Conservation (phyloP, 1,140 invertebrate genomes). For the Brachionus paranguensis region DNA sequence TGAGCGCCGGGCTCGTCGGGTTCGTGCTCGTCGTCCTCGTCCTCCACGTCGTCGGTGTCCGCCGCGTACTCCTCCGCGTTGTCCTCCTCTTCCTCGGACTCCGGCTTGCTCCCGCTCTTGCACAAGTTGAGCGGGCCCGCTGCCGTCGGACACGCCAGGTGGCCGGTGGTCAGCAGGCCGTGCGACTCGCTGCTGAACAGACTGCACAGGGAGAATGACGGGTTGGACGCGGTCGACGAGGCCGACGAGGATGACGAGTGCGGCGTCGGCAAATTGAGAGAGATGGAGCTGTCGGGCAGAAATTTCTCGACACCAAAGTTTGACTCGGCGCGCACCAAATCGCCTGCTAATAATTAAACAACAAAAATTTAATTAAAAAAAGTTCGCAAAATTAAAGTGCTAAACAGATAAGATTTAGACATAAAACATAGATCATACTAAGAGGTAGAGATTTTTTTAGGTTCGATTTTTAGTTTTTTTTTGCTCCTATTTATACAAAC, state of each 20-base stretch:
- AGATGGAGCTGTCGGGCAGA: neutral
- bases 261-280: neutral
- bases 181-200: neutral
- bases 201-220: neutral
- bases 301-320: neutral
- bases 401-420: neutral
- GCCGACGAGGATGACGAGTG: conserved; percentile 1
- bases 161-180: neutral
- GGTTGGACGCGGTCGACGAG: neutral
- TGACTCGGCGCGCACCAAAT: neutral
- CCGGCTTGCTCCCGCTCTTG: neutral
- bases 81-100: conserved; percentile 3
- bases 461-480: neutral
- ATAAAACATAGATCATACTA: neutral
- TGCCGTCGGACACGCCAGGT: neutral
- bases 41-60: neutral
- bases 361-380: too few relatives aligned
- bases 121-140: neutral
- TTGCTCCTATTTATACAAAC: neutral
- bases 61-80: neutral
- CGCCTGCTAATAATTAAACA: neutral
- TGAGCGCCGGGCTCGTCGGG: neutral
- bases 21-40: conserved; percentile 18
- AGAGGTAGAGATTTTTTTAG: neutral
- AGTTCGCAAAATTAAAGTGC: neutral